Percentiles rank a stretch among this genome's conserved stretches.
Conservation (phyloP, 2,113 vertebrate species). For the Hyaena hyaena region DNA sequence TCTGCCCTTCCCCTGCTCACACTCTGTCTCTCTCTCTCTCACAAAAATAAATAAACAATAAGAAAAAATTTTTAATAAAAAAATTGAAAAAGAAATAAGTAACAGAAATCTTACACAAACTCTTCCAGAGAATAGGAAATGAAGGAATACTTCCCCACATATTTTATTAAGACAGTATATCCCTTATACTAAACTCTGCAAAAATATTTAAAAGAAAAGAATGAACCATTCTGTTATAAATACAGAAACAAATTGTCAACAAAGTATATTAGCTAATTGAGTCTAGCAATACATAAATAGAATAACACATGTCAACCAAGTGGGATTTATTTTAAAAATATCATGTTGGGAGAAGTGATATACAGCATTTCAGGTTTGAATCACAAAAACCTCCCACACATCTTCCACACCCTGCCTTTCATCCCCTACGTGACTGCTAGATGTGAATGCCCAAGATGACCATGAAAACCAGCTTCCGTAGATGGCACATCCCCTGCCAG, state of each 20-base stretch:
- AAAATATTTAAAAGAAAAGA: neutral
- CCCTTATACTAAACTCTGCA: neutral
- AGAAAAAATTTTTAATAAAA: no score
- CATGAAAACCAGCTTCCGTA: neutral
- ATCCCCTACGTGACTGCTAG: neutral
- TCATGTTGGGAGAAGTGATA: neutral
- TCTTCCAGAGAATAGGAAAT: neutral
- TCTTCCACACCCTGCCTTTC: neutral
- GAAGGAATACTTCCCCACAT: neutral
- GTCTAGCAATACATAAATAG: neutral
- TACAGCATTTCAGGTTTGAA: neutral
- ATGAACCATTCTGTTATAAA: neutral
- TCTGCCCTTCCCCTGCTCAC: no score
- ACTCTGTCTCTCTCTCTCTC: no score
- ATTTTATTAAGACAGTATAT: neutral
- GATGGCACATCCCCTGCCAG: neutral
- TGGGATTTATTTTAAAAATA: neutral
- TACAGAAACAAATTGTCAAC: neutral
- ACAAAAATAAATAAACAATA: no score
- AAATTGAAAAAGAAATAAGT: neutral
- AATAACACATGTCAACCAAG: neutral
- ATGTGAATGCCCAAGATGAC: neutral
- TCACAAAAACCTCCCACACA: neutral
- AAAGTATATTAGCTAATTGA: neutral
- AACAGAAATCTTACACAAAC: neutral